Conservation (phyloP, 53 echinoderm and acorn worm species). For the Holothuria scabra region DNA sequence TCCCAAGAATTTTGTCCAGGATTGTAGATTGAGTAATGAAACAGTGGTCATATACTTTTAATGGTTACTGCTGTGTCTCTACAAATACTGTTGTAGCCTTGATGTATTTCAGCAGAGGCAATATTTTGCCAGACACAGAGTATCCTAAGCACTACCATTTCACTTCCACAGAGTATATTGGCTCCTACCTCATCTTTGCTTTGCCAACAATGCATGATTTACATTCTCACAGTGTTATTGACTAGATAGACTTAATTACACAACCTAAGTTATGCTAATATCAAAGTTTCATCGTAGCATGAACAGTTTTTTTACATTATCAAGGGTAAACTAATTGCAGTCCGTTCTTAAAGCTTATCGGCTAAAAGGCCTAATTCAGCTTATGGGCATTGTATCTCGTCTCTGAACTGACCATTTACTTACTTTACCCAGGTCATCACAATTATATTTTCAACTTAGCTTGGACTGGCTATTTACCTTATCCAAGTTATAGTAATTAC, state of each 20-base stretch:
- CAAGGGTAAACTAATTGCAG: background rate
- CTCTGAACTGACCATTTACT: slow-evolving; percentile 69
- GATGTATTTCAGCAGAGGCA: too few species aligned
- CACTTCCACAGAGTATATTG: too few species aligned
- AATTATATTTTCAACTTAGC: slow-evolving; percentile 90
- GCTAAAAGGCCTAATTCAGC: slow-evolving; percentile 60
- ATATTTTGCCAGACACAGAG: too few species aligned
- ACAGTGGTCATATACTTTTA: too few species aligned
- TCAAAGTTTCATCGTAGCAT: slow-evolving; percentile 81
- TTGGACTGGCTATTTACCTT: slow-evolving; percentile 79
- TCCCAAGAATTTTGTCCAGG: too few species aligned
- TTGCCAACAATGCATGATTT: too few species aligned
- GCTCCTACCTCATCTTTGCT: too few species aligned
- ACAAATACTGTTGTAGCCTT: too few species aligned
- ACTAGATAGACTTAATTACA: slow-evolving; percentile 7
- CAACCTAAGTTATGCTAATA: slow-evolving; percentile 76
- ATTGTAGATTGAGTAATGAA: too few species aligned
- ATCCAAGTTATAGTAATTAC: slow-evolving; percentile 91
- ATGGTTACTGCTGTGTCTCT: too few species aligned
- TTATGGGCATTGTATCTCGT: slow-evolving; percentile 76
- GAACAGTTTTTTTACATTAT: slow-evolving; percentile 53
- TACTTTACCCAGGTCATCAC: slow-evolving; percentile 85
- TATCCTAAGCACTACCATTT: too few species aligned
- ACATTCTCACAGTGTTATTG: too few species aligned
- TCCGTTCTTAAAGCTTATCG: background rate